phyloP scores from a whole-genome alignment of 2,888 invertebrate genomes.

The Leptinotarsa tumamoca region DNA sequence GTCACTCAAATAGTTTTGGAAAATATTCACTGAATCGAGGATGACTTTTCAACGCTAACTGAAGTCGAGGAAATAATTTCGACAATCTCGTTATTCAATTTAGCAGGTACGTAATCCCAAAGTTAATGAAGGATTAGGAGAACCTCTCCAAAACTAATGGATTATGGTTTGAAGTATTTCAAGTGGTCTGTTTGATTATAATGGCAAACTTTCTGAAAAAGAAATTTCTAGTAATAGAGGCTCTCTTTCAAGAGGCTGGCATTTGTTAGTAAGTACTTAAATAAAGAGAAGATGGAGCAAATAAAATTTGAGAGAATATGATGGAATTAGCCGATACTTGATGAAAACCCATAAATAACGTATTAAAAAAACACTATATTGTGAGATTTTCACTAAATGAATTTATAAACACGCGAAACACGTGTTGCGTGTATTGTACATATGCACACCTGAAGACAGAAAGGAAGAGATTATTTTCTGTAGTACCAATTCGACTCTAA shows the following conservation, averaged over 20 bases:
- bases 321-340: too few species aligned
- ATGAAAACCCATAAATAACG: too few species aligned
- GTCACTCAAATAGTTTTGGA: neutral
- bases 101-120: constrained; percentile 25
- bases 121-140: constrained; percentile 22
- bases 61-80: constrained; percentile 12
- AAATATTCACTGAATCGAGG: neutral
- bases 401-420: too few species aligned
- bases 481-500: too few species aligned
- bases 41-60: constrained; percentile 8
- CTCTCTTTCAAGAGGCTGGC: neutral
- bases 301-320: too few species aligned
- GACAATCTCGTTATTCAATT: constrained; percentile 27
- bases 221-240: neutral
- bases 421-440: too few species aligned
- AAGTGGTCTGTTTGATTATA: neutral
- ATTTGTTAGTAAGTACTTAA: too few species aligned
- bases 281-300: too few species aligned
- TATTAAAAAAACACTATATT: too few species aligned
- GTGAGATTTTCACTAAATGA: too few species aligned
- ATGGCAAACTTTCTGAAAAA: neutral
- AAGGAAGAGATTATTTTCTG: too few species aligned
- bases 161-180: neutral
- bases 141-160: neutral
- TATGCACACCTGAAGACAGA: too few species aligned